Percentiles rank a stretch among this genome's conserved stretches.
Evolutionary conservation across 2,888 invertebrate species (phyloP).

Genomic region (Drosophila kuntzei): DNA sequence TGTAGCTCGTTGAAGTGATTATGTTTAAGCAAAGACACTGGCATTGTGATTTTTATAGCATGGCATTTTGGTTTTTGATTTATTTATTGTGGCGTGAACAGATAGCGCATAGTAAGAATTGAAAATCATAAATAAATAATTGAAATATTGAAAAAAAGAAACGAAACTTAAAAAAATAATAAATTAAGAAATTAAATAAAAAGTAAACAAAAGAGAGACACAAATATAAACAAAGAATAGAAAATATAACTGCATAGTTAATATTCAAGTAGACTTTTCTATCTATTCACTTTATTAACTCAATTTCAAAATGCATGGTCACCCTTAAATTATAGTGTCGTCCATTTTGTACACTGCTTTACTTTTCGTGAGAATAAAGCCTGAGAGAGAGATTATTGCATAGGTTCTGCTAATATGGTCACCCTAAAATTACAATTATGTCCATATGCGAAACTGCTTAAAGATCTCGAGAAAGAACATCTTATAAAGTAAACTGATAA

Average conservation of each 20-base stretch:
- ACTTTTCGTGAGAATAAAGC: too few species aligned
- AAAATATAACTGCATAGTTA: background rate
- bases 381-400: background rate
- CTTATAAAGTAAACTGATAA: too few species aligned
- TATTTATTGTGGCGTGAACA: conserved; percentile 9
- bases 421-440: too few species aligned
- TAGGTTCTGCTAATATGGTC: background rate
- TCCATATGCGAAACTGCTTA: too few species aligned
- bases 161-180: conserved; percentile 36
- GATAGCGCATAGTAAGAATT: conserved; percentile 35
- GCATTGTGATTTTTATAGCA: conserved; percentile 37
- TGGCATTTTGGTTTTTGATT: conserved; percentile 7
- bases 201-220: conserved; percentile 16
- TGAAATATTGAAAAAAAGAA: conserved; percentile 12
- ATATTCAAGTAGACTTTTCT: background rate
- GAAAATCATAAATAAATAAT: conserved; percentile 45
- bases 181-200: conserved; percentile 24
- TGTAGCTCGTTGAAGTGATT: conserved; percentile 49
- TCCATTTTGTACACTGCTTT: too few species aligned
- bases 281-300: too few species aligned
- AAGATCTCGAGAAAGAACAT: background rate
- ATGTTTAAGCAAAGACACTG: conserved; percentile 69
- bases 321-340: background rate
- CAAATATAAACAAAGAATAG: background rate
- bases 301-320: background rate